Evolutionary conservation across 2,888 invertebrate species (phyloP).

Genomic region (Abrostola tripartita): DNA sequence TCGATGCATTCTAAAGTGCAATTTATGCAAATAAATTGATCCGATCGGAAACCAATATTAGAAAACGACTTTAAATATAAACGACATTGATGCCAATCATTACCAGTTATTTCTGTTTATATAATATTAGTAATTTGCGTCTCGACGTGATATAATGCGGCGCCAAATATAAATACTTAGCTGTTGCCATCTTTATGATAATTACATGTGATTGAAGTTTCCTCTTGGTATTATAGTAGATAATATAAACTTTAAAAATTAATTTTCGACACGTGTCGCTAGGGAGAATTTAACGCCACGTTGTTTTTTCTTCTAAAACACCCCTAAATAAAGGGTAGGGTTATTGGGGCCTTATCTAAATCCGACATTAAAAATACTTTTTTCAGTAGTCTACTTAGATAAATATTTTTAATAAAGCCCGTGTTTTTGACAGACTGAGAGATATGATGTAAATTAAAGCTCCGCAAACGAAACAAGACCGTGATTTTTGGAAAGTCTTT

Average conservation of each 20-base stretch:
- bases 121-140: constrained; percentile 22
- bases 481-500: too few species aligned
- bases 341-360: too few species aligned
- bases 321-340: too few species aligned
- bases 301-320: too few species aligned
- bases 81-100: constrained; percentile 24
- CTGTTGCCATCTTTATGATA: constrained; percentile 23
- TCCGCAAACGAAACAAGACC: too few species aligned
- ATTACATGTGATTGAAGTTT: constrained; percentile 40
- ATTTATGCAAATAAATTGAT: constrained; percentile 40
- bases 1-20: constrained; percentile 36
- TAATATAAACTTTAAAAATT: neutral
- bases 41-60: constrained; percentile 22
- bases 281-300: neutral
- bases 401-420: too few species aligned
- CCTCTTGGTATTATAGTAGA: constrained; percentile 28
- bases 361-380: too few species aligned
- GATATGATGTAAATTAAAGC: too few species aligned
- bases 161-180: constrained; percentile 44
- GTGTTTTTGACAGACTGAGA: too few species aligned
- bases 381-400: too few species aligned
- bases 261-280: neutral
- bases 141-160: constrained; percentile 29
- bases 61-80: constrained; percentile 20
- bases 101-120: constrained; percentile 22